Percentiles rank a stretch among this genome's conserved stretches.
Conservation (phyloP, 2,113 vertebrate species). For the Eonycteris spelaea region DNA sequence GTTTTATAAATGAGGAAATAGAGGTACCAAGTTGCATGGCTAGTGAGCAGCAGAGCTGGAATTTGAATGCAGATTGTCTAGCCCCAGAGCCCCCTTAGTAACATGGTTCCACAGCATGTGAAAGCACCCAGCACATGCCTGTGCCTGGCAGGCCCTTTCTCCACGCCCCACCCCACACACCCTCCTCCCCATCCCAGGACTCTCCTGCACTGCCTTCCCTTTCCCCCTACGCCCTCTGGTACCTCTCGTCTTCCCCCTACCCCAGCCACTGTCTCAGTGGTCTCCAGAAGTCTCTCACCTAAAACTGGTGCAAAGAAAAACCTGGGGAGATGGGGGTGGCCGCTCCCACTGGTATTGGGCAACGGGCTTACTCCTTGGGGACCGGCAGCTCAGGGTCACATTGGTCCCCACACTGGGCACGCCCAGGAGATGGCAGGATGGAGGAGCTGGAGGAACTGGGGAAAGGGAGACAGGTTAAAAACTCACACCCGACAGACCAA, state of each 20-base stretch:
- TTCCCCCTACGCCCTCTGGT: not conserved
- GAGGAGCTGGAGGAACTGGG: slow-evolving; percentile 67
- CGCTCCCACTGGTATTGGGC: slow-evolving; percentile 90
- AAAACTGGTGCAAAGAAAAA: slow-evolving; percentile 88
- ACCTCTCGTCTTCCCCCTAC: not conserved
- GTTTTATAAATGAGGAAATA: not conserved
- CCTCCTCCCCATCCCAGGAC: not conserved
- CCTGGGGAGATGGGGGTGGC: slow-evolving; percentile 77
- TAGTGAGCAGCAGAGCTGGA: not conserved
- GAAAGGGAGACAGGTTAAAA: not conserved
- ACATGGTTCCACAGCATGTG: accelerated
- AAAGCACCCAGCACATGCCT: not conserved
- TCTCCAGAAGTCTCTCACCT: slow-evolving; percentile 79
- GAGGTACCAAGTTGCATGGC: not conserved
- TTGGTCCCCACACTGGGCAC: slow-evolving; percentile 86
- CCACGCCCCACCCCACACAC: not conserved
- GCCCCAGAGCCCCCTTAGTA: not conserved
- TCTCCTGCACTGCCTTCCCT: not conserved
- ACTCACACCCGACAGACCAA: not conserved
- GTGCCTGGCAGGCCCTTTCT: not conserved
- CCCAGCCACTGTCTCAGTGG: not conserved
- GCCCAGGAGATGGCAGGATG: slow-evolving; percentile 86
- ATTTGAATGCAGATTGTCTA: not conserved
- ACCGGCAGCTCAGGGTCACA: slow-evolving; percentile 90
- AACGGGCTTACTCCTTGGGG: slow-evolving; percentile 88